Evolutionary conservation across 2,113 vertebrate genomes (phyloP).

Genomic region (Illadopsis cleaveri): DNA sequence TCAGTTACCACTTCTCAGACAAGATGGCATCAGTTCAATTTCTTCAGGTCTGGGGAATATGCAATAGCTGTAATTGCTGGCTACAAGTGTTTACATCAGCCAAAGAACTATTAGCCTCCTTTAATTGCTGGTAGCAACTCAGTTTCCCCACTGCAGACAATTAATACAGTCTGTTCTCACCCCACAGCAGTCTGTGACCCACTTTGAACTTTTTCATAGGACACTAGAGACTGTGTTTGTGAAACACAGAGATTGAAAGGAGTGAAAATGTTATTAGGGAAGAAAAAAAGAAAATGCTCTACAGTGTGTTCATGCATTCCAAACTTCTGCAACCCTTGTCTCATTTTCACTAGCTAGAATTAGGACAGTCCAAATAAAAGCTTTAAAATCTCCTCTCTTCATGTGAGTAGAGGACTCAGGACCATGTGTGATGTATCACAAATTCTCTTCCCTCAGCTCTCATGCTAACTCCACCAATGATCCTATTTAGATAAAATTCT

Average conservation of each 20-base stretch:
- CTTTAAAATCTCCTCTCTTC: not conserved
- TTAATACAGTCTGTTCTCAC: constrained; percentile 61
- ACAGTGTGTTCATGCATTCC: not conserved
- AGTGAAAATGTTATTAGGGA: not conserved
- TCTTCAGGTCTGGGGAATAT: constrained; percentile 51
- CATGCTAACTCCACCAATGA: not conserved
- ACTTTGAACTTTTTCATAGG: constrained; percentile 40
- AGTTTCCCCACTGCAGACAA: constrained; percentile 40
- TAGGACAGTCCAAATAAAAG: not conserved
- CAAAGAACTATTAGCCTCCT: constrained; percentile 47
- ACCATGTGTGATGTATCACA: not conserved
- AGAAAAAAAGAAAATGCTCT: not conserved
- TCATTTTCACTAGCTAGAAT: not conserved
- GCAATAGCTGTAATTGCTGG: constrained; percentile 49
- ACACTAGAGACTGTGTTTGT: not conserved
- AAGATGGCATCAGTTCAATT: constrained; percentile 65
- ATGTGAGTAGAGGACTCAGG: not conserved
- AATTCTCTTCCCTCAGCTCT: not conserved
- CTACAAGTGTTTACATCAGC: constrained; percentile 59
- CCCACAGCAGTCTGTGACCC: constrained; percentile 29
- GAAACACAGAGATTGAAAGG: not conserved
- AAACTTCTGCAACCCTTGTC: not conserved
- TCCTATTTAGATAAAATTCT: not conserved
- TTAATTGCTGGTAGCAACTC: constrained; percentile 61
- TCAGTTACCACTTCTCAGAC: constrained; percentile 58